Conservation (phyloP, 2,113 vertebrate genomes). For the Euleptes europaea region DNA sequence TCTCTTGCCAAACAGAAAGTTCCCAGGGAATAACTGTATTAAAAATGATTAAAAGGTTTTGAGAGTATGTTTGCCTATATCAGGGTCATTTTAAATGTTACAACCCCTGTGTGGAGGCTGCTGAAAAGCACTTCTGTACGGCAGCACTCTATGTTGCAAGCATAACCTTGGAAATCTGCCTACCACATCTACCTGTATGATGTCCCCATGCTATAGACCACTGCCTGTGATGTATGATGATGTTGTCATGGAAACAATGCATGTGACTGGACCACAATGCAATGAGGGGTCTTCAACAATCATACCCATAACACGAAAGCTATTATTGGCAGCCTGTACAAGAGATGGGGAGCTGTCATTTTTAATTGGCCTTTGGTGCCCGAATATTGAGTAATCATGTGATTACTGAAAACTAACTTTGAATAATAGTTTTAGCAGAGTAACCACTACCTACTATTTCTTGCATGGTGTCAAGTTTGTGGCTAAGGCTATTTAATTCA, state of each 20-base stretch:
- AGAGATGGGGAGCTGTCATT: neutral
- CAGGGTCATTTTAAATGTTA: neutral
- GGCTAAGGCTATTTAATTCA: neutral
- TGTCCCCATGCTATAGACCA: neutral
- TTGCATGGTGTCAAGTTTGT: neutral
- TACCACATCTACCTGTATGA: neutral
- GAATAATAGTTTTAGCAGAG: neutral
- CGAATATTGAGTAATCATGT: neutral
- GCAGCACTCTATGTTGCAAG: neutral
- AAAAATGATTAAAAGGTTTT: neutral
- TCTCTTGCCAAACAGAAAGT: neutral
- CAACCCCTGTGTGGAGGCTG: neutral
- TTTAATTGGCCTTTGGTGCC: neutral
- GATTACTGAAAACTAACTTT: rapidly evolving
- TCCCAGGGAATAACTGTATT: neutral
- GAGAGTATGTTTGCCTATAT: neutral
- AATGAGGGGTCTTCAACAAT: neutral
- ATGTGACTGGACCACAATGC: neutral
- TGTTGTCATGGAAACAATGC: neutral
- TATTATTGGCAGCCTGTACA: neutral
- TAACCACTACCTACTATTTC: neutral
- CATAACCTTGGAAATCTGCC: neutral
- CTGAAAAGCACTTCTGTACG: neutral
- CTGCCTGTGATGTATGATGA: neutral
- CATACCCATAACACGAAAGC: neutral